Percentiles rank a stretch among this genome's conserved stretches.
phyloP scores from a whole-genome alignment of 2,797 vertebrate species.

The Arremon aurantiirostris region DNA sequence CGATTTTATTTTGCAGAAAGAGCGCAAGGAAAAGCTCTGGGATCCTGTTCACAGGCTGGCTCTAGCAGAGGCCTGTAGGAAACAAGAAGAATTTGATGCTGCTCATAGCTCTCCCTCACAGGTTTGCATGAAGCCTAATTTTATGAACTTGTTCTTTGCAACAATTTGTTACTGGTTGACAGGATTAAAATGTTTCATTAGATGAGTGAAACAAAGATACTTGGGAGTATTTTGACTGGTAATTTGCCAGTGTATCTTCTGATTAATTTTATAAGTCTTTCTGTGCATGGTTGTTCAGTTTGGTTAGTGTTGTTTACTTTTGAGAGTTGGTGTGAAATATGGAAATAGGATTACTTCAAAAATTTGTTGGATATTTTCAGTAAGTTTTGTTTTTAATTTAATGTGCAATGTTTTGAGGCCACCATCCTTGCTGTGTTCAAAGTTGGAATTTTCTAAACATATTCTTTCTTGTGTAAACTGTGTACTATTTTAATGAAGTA shows the following conservation, averaged over 20 bases:
- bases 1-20: constrained; percentile 82
- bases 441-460: not conserved
- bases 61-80: constrained; percentile 90
- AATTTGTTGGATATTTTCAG: not conserved
- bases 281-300: not conserved
- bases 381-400: not conserved
- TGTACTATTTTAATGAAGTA: not conserved
- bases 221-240: not conserved
- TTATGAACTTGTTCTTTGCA: not conserved
- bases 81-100: constrained; percentile 90
- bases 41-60: constrained; percentile 90
- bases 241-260: not conserved
- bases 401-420: not conserved
- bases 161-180: not conserved
- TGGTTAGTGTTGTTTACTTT: not conserved
- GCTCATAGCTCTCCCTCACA: constrained; percentile 84
- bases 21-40: constrained; percentile 96
- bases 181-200: not conserved
- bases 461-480: not conserved
- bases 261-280: not conserved
- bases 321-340: not conserved
- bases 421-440: not conserved
- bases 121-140: constrained; percentile 70
- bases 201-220: not conserved
- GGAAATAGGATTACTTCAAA: not conserved